Conservation (phyloP, 1,140 invertebrate species). For the Diuraphis noxia region DNA sequence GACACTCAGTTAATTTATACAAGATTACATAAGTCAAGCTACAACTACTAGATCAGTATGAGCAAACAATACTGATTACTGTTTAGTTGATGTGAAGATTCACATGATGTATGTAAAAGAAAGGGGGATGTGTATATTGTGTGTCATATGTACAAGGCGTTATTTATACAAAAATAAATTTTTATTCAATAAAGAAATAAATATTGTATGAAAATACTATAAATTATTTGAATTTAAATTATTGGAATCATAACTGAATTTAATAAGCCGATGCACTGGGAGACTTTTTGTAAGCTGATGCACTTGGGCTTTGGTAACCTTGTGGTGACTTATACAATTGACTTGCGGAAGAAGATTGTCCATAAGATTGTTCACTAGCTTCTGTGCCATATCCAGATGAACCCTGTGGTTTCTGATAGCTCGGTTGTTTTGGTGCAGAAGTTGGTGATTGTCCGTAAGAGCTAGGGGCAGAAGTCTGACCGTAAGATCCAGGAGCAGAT, state of each 20-base stretch:
- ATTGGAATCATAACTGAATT: background rate
- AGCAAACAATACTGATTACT: background rate
- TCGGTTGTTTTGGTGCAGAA: background rate
- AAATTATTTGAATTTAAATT: slow-evolving; percentile 25
- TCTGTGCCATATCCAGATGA: background rate
- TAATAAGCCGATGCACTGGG: slow-evolving; percentile 1
- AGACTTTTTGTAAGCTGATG: slow-evolving; percentile 28
- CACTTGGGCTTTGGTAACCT: background rate
- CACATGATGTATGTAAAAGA: background rate
- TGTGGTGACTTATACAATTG: slow-evolving; percentile 8
- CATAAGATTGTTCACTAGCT: slow-evolving; percentile 4
- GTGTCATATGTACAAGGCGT: slow-evolving; percentile 29
- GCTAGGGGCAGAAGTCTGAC: background rate
- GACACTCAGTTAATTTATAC: slow-evolving; percentile 26
- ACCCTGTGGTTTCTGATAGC: background rate
- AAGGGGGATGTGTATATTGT: slow-evolving; percentile 30
- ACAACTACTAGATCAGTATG: background rate
- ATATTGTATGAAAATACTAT: slow-evolving; percentile 1
- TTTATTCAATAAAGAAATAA: background rate
- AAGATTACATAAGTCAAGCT: background rate
- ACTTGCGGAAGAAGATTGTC: slow-evolving; percentile 21
- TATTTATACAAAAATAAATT: slow-evolving; percentile 38
- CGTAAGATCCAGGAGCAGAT: background rate
- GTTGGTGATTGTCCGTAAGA: background rate
- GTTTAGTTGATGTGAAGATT: background rate